Evolutionary conservation across 2,888 invertebrate genomes (phyloP).

Genomic region (Plutella xylostella): DNA sequence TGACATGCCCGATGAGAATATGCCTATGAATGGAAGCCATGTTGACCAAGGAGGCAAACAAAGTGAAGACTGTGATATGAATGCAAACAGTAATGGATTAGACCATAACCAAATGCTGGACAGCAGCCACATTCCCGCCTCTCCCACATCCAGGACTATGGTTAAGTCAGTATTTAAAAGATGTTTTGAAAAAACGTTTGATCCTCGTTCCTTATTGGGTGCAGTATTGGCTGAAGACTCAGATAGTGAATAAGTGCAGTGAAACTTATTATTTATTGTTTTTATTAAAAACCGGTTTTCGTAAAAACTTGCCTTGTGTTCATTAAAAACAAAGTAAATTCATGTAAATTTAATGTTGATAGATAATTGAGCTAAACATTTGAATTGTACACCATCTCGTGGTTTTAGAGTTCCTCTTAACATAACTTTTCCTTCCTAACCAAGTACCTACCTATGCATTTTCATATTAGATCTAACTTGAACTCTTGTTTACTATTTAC

Average conservation of each 20-base stretch:
- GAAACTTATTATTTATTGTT: no score
- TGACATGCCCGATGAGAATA: conserved; percentile 44
- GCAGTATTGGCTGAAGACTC: conserved; percentile 78
- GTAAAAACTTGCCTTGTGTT: no score
- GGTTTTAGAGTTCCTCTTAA: no score
- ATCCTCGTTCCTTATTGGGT: conserved; percentile 70
- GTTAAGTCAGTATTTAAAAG: conserved; percentile 76
- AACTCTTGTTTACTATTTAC: no score
- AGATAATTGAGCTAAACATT: no score
- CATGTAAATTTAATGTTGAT: no score
- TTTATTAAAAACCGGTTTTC: no score
- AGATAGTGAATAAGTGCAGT: conserved; percentile 76
- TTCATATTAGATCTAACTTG: no score
- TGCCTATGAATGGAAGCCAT: conserved; percentile 18
- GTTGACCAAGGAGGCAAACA: conserved; percentile 17
- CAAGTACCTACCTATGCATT: no score
- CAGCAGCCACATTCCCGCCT: conserved; percentile 66
- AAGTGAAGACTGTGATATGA: conserved; percentile 16
- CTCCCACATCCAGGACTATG: conserved; percentile 70
- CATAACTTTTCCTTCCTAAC: no score
- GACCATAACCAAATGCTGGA: conserved; percentile 29
- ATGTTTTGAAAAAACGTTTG: conserved; percentile 80
- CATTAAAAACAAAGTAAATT: no score
- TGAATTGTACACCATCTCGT: no score
- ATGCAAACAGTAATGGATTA: neutral